These are phyloP conservation scores for Phalloptychus januarius DNA, from an alignment of 2,797 vertebrate species.

Conservation along the genomic window DNA sequence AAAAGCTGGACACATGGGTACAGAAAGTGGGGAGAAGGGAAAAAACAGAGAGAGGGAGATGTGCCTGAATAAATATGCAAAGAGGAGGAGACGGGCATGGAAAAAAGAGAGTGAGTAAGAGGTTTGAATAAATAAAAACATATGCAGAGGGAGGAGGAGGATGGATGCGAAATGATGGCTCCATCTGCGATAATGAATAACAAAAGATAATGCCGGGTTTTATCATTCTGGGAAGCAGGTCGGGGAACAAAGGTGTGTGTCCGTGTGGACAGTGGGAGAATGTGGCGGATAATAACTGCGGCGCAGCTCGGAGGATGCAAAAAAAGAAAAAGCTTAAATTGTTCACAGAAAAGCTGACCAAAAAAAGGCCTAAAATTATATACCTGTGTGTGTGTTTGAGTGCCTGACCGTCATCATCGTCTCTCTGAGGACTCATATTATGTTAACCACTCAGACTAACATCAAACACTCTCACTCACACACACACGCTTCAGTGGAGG, in stretches of 20 bases:
- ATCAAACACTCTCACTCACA: conserved; percentile 62
- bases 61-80: conserved; percentile 74
- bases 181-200: conserved; percentile 73
- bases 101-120: conserved; percentile 41
- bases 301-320: conserved; percentile 60
- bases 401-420: conserved; percentile 53
- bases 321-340: conserved; percentile 58
- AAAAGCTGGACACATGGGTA: conserved; percentile 79
- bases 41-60: conserved; percentile 49
- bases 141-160: conserved; percentile 44
- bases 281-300: conserved; percentile 59
- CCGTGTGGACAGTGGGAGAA: conserved; percentile 51
- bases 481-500: conserved; percentile 47
- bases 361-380: conserved; percentile 56
- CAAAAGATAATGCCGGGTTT: conserved; percentile 66
- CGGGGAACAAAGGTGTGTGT: conserved; percentile 48
- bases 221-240: conserved; percentile 56
- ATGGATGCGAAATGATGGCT: conserved; percentile 64
- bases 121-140: conserved; percentile 71
- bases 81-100: conserved; percentile 55
- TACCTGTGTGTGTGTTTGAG: conserved; percentile 37
- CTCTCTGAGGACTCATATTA: conserved; percentile 66
- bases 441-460: conserved; percentile 74
- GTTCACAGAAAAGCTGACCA: conserved; percentile 47
- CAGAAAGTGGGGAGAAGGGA: conserved; percentile 25